Evolutionary conservation across 1,140 invertebrate species (phyloP).

Genomic region (Chironomus tepperi): DNA sequence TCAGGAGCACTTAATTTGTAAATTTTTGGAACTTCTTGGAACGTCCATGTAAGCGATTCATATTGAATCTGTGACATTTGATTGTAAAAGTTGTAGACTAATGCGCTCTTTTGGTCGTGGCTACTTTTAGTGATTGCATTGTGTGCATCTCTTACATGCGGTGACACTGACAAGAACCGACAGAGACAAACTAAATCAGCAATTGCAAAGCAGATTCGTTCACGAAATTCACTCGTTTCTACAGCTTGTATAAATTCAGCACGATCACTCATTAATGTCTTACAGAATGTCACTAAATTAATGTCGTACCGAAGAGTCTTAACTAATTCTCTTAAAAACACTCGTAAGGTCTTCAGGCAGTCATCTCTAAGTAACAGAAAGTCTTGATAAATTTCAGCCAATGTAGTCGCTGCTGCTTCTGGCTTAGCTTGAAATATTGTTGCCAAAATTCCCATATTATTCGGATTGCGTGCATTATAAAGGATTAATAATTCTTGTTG

Average conservation of each 20-base stretch:
- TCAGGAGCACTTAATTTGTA: constrained; percentile 65
- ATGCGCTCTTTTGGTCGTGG: constrained; percentile 34
- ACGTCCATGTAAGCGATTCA: constrained; percentile 77
- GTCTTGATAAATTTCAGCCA: constrained; percentile 79
- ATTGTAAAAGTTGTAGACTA: constrained; percentile 50
- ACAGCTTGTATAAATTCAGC: constrained; percentile 45
- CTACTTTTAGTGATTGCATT: constrained; percentile 34
- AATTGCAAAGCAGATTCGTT: constrained; percentile 73
- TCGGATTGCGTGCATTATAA: constrained; percentile 81
- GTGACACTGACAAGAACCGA: constrained; percentile 71
- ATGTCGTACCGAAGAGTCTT: constrained; percentile 72
- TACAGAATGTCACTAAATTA: constrained; percentile 60
- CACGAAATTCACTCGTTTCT: constrained; percentile 57
- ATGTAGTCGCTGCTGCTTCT: constrained; percentile 61
- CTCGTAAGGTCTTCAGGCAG: constrained; percentile 73
- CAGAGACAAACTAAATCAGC: constrained; percentile 78
- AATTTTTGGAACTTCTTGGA: constrained; percentile 63
- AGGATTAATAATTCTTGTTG: constrained; percentile 72
- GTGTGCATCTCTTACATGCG: constrained; percentile 63
- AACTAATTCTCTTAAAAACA: constrained; percentile 73
- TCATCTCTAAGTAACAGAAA: constrained; percentile 82
- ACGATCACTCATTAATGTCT: constrained; percentile 57
- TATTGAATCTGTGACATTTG: constrained; percentile 69
- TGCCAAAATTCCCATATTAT: constrained; percentile 74
- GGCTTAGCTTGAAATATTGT: constrained; percentile 77